Conservation (phyloP, 1,140 invertebrate species). For the Eupristina koningsbergeri region DNA sequence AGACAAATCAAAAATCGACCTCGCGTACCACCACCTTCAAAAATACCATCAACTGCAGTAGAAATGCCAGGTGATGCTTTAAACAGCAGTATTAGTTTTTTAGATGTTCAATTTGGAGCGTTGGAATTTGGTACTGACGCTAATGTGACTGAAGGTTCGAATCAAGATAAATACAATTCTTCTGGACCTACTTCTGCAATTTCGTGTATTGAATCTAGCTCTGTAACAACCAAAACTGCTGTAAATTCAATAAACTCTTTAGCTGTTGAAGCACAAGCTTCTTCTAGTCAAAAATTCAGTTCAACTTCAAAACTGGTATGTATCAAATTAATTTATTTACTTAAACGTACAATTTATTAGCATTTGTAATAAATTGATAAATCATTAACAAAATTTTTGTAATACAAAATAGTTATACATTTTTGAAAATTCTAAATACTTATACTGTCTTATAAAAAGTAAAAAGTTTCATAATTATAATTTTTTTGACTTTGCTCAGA, state of each 20-base stretch:
- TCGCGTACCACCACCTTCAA: constrained; percentile 91
- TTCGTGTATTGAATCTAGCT: constrained; percentile 64
- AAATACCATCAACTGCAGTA: constrained; percentile 94
- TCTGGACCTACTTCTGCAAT: constrained; percentile 56
- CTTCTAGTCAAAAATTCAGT: constrained; percentile 59
- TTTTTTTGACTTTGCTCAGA: too few species aligned
- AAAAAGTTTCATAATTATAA: too few species aligned
- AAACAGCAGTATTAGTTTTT: constrained; percentile 80
- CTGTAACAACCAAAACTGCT: constrained; percentile 62
- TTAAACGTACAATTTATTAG: too few species aligned
- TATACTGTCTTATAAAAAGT: too few species aligned
- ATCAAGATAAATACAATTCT: constrained; percentile 72
- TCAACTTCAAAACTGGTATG: constrained; percentile 67
- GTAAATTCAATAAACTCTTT: constrained; percentile 64
- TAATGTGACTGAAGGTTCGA: constrained; percentile 73
- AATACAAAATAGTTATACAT: too few species aligned
- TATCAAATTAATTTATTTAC: too few species aligned
- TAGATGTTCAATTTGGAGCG: constrained; percentile 95
- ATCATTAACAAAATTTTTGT: too few species aligned
- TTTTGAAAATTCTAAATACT: too few species aligned
- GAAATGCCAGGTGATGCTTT: constrained; percentile 94
- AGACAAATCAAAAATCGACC: constrained; percentile 82
- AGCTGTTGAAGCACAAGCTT: constrained; percentile 65
- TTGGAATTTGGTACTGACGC: constrained; percentile 86
- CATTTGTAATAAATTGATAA: too few species aligned